Base-by-base conservation (phyloP, 2,888 invertebrate species). In the Ommatoiulus sabulosus region DNA sequence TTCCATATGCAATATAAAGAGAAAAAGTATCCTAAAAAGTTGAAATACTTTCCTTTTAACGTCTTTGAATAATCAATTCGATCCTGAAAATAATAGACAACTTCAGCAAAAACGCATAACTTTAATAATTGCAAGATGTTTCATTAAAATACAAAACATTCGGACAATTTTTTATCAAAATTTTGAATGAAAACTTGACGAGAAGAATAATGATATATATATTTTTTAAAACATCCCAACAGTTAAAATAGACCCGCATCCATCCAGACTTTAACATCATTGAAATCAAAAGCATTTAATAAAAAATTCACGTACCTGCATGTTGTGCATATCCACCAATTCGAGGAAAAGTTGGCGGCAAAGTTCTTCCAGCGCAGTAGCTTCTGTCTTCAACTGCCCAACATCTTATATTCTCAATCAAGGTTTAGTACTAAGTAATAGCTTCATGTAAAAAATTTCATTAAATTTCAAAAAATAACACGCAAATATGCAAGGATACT, bases 1-100 rank as follows among this genome's bases (percentile, higher is more conserved):
- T 99, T 99, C 97, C 99, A 99, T 90, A 97, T 94, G 92, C 99
- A 99, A 92, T 99, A 99, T 0, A 98, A 93, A 2, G 99, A 99
- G 94, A 99, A 99, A 93, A 99, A 99, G 92, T 99, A 98, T 0
- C 99, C 99, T 3, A 99, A 94, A 90, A 97, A 97, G 93, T 99
- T 99, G 93, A 99, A 99, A 93, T 99, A 99, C 93, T 96, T 97
- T 91, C 99, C 99, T 92, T 98, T 97, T 94, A 98, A 96, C 0
- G 99, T 99, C 91, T 95, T 96, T 0, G 98, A 97, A 97, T 99
- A 99, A 91, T 97, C 96, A 84, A 97, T 95, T 90, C 97, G 95
- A 92, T 98, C 98, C 91, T 98, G 94, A 86, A 92, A 91, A 89
- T 84, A 80, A n/a, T n/a, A n/a, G n/a, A n/a, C n/a, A n/a, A n/a